Conservation (phyloP, 2,888 invertebrate genomes). For the Theodoxus fluviatilis region DNA sequence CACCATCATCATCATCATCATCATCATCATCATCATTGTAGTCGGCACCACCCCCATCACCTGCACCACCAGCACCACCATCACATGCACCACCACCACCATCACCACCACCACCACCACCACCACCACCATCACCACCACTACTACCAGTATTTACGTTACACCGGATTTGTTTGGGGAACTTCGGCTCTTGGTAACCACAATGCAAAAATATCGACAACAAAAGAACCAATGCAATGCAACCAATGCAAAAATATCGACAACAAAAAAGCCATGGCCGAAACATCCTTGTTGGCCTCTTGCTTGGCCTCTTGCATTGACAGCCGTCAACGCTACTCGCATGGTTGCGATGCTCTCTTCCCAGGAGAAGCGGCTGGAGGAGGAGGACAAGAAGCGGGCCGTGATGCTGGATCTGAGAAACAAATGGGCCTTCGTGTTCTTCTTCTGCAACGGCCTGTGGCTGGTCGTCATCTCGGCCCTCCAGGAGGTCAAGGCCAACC, state of each 20-base stretch:
- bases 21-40: not conserved
- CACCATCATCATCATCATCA: not conserved
- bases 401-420: conserved; percentile 87
- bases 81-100: not conserved
- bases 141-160: no score
- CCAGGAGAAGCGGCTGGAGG: conserved; percentile 88
- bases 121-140: not conserved
- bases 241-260: no score
- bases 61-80: not conserved
- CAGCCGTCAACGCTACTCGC: no score
- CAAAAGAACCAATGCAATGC: no score
- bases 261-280: no score
- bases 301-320: no score
- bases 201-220: no score
- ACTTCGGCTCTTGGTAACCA: no score
- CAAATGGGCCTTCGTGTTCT: conserved; percentile 76
- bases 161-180: no score
- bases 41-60: not conserved
- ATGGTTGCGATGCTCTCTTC: no score
- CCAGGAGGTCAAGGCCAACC: conserved; percentile 34
- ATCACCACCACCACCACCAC: not conserved
- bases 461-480: conserved; percentile 76
- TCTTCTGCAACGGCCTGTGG: conserved; percentile 98
- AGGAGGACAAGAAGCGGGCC: conserved; percentile 58
- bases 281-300: no score